phyloP scores from a whole-genome alignment of 2,797 vertebrate species.

The Pangasius sanitwongsei region DNA sequence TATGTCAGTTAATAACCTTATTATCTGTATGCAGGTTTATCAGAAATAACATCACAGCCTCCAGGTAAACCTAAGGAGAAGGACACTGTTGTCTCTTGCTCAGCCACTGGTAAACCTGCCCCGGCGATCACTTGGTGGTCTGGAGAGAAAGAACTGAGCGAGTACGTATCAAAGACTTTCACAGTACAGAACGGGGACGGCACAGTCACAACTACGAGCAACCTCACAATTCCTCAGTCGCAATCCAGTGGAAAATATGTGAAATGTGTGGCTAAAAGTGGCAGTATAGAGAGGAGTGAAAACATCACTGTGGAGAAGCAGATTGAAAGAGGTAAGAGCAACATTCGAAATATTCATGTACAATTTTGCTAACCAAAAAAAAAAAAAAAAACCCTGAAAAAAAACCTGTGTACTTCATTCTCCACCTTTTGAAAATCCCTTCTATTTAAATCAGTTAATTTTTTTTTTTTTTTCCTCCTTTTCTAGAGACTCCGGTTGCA shows the following conservation, averaged over 20 bases:
- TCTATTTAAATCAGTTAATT: neutral
- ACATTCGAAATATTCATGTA: neutral
- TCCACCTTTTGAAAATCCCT: neutral
- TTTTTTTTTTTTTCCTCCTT: neutral
- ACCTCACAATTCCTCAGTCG: slow-evolving; percentile 57
- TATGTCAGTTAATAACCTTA: neutral
- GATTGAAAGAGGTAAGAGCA: neutral
- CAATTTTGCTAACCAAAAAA: neutral
- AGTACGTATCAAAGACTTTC: accelerated
- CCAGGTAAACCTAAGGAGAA: neutral
- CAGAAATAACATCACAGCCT: slow-evolving; percentile 46
- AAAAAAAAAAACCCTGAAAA: neutral
- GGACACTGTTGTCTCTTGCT: slow-evolving; percentile 65
- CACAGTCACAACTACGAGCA: slow-evolving; percentile 62
- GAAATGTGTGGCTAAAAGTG: slow-evolving; percentile 66
- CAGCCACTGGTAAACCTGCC: slow-evolving; percentile 72
- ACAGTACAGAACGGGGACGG: slow-evolving; percentile 57
- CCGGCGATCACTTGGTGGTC: slow-evolving; percentile 65
- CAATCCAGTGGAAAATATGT: slow-evolving; percentile 39
- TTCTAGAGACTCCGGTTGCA: slow-evolving; percentile 11
- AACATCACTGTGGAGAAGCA: neutral
- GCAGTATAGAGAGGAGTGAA: neutral
- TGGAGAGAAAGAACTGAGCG: accelerated
- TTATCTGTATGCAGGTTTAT: slow-evolving; percentile 66
- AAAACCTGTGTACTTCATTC: neutral